phyloP scores from a whole-genome alignment of 2,797 vertebrate genomes.

The Smutsia gigantea region DNA sequence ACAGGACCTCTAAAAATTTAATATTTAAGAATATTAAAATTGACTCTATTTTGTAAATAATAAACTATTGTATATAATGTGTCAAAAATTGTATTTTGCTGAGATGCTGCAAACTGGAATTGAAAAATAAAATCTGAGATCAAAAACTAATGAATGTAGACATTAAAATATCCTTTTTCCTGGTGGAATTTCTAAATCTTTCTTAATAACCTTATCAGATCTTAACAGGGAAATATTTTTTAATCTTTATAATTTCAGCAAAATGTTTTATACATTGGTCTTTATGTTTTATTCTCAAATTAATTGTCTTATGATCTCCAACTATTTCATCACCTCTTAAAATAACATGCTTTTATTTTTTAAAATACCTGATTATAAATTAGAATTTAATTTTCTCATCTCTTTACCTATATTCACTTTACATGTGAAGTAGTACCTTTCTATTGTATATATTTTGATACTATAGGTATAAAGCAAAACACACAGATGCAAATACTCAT shows the following conservation, averaged over 20 bases:
- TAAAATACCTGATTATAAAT: not conserved
- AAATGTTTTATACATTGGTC: not conserved
- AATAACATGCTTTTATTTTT: not conserved
- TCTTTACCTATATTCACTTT: not conserved
- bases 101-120: too few species aligned
- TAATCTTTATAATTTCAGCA: not conserved
- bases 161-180: not conserved
- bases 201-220: not conserved
- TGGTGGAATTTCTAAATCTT: not conserved
- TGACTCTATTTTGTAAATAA: too few species aligned
- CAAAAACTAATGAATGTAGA: not conserved
- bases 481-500: not conserved
- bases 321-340: not conserved
- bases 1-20: too few species aligned
- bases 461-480: not conserved
- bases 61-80: too few species aligned
- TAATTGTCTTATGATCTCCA: not conserved
- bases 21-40: too few species aligned
- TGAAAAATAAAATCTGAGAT: too few species aligned
- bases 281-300: slow-evolving; percentile 16
- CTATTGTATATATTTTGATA: not conserved
- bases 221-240: not conserved
- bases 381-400: not conserved
- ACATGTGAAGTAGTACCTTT: not conserved
- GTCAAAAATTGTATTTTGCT: too few species aligned